Evolutionary conservation across 1,140 invertebrate genomes (phyloP).

Genomic region (Paracyclopina nana): DNA sequence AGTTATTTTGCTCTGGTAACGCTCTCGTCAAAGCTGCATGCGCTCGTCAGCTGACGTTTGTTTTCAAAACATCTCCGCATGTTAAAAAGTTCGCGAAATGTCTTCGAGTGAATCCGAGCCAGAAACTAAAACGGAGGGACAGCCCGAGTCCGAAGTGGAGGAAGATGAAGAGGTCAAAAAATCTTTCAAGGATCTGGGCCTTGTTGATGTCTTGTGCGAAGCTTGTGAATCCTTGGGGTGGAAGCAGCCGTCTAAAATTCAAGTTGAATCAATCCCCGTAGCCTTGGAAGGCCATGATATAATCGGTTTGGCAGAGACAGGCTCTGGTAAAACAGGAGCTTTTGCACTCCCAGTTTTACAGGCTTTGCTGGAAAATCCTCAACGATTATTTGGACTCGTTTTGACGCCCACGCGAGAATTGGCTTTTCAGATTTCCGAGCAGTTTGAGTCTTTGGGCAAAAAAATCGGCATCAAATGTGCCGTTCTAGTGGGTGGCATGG

Average conservation of each 20-base stretch:
- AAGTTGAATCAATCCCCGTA: constrained; percentile 73
- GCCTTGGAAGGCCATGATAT: constrained; percentile 70
- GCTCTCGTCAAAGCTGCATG: too few relatives aligned
- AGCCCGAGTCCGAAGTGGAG: too few relatives aligned
- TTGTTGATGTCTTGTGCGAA: constrained; percentile 75
- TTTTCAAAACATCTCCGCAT: too few relatives aligned
- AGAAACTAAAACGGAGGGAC: too few relatives aligned
- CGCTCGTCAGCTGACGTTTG: too few relatives aligned
- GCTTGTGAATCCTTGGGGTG: constrained; percentile 81
- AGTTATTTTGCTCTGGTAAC: too few relatives aligned
- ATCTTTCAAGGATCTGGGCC: constrained; percentile 39
- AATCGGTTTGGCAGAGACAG: constrained; percentile 90
- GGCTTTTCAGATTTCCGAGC: constrained; percentile 70
- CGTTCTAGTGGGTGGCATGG: constrained; percentile 87
- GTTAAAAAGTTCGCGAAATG: too few relatives aligned
- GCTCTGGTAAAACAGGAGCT: constrained; percentile 92
- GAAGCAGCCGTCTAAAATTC: constrained; percentile 82
- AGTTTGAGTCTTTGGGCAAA: constrained; percentile 72
- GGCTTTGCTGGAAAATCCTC: constrained; percentile 64
- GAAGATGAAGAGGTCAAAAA: neutral
- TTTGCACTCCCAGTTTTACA: constrained; percentile 92
- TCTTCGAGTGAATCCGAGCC: too few relatives aligned
- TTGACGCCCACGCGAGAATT: constrained; percentile 92
- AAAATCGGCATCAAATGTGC: constrained; percentile 80
- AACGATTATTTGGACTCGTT: constrained; percentile 79